These are phyloP conservation scores for Toxotes jaculatrix DNA, from an alignment of 2,113 vertebrate species.

Conservation along the genomic window DNA sequence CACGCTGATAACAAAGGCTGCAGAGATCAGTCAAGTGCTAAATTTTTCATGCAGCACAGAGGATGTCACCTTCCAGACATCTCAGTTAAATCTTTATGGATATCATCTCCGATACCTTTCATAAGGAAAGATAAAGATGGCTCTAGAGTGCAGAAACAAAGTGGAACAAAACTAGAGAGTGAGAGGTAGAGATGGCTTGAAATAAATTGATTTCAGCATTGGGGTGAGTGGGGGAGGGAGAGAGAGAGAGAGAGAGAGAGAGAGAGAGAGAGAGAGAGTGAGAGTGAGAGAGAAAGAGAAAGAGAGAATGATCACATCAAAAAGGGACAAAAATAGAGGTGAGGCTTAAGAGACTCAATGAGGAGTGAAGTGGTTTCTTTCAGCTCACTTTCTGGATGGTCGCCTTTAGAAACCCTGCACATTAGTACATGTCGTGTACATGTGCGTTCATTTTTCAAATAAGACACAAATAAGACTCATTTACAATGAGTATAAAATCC, in stretches of 20 bases:
- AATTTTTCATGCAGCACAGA: background rate
- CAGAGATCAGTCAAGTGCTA: conserved; percentile 1
- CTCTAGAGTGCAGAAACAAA: background rate
- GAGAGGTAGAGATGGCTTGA: conserved; percentile 17
- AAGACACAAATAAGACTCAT: background rate
- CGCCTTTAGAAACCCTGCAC: conserved; percentile 34
- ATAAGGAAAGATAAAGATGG: background rate
- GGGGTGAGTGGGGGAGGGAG: background rate
- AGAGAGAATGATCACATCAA: background rate
- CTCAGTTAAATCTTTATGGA: conserved; percentile 20
- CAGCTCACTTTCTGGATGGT: conserved; percentile 38
- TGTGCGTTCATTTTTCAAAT: conserved; percentile 3
- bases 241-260: too few relatives aligned
- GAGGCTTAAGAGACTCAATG: conserved; percentile 39
- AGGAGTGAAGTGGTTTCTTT: conserved; percentile 50
- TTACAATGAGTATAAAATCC: background rate
- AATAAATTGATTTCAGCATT: conserved; percentile 5
- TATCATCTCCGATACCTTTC: conserved; percentile 1
- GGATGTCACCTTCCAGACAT: conserved; percentile 27
- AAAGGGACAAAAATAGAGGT: conserved; percentile 27
- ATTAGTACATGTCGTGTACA: background rate
- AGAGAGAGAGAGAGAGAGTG: too few relatives aligned
- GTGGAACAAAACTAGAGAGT: conserved; percentile 18
- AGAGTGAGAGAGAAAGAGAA: background rate
- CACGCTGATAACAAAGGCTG: conserved; percentile 14